Percentiles rank a stretch among this genome's conserved stretches.
Evolutionary conservation across 2,113 vertebrate species (phyloP).

Genomic region (Mormyrus iriodes): DNA sequence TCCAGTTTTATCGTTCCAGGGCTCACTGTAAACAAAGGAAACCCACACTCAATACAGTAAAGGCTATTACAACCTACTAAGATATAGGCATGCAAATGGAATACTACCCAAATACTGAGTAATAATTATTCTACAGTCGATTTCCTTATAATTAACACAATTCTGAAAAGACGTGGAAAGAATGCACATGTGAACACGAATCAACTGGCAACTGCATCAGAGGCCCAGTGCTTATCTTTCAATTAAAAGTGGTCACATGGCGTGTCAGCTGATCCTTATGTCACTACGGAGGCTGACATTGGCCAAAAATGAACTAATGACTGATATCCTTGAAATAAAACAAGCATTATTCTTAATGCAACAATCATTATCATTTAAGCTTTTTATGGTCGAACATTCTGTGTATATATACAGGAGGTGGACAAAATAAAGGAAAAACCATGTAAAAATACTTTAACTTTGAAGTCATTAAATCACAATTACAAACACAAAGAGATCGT

Average conservation of each 20-base stretch:
- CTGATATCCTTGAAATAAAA: not conserved
- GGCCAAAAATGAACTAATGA: not conserved
- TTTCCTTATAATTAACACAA: not conserved
- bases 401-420: not conserved
- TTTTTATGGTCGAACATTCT: not conserved
- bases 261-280: not conserved
- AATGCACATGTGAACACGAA: not conserved
- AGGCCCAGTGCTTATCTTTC: not conserved
- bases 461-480: not conserved
- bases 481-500: not conserved
- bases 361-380: not conserved
- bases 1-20: not conserved
- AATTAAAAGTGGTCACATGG: constrained; percentile 19
- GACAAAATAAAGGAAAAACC: not conserved
- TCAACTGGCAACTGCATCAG: not conserved
- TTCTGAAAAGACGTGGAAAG: not conserved
- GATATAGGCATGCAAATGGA: not conserved
- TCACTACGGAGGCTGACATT: not conserved
- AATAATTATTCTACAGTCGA: not conserved
- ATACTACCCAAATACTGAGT: not conserved
- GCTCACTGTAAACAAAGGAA: not conserved
- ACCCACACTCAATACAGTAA: not conserved
- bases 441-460: not conserved
- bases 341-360: not conserved
- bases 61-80: not conserved